A percentile compares a stretch with the other conserved stretches of the same genome.
Conservation (phyloP, 2,797 vertebrate species). For the Crenichthys baileyi region DNA sequence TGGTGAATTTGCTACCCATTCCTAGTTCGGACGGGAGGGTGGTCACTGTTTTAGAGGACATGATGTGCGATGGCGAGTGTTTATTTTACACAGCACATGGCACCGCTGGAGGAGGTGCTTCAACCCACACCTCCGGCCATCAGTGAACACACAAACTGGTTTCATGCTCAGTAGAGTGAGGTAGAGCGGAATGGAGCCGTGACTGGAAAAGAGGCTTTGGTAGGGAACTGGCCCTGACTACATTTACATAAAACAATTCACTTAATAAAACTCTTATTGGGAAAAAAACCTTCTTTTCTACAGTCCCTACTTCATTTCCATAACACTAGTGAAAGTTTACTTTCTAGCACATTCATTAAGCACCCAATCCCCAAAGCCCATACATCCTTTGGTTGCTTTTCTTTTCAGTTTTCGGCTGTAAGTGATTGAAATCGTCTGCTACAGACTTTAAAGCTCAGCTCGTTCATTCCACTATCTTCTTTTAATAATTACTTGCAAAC, state of each 20-base stretch:
- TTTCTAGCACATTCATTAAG: background rate
- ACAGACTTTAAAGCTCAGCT: background rate
- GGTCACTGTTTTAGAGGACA: too few relatives aligned
- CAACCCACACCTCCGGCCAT: too few relatives aligned
- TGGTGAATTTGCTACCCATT: too few relatives aligned
- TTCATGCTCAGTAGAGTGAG: too few relatives aligned
- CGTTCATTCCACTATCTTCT: background rate
- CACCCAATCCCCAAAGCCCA: background rate
- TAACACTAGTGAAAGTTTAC: slow-evolving; percentile 1
- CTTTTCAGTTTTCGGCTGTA: background rate
- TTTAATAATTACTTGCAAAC: background rate
- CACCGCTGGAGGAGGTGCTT: too few relatives aligned
- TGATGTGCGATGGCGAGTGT: too few relatives aligned
- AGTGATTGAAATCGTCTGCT: background rate
- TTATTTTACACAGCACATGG: too few relatives aligned
- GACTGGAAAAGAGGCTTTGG: background rate
- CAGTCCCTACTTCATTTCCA: background rate
- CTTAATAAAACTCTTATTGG: background rate
- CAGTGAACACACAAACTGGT: too few relatives aligned
- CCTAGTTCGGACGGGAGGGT: too few relatives aligned
- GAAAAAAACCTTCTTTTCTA: background rate
- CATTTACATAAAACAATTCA: background rate
- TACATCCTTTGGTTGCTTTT: background rate
- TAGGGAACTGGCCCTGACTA: background rate
- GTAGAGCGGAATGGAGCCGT: too few relatives aligned